Evolutionary conservation across 2,888 invertebrate species (phyloP), one percentile per base, ranked within the genome.

Genomic region (Megamerina dolium): DNA sequence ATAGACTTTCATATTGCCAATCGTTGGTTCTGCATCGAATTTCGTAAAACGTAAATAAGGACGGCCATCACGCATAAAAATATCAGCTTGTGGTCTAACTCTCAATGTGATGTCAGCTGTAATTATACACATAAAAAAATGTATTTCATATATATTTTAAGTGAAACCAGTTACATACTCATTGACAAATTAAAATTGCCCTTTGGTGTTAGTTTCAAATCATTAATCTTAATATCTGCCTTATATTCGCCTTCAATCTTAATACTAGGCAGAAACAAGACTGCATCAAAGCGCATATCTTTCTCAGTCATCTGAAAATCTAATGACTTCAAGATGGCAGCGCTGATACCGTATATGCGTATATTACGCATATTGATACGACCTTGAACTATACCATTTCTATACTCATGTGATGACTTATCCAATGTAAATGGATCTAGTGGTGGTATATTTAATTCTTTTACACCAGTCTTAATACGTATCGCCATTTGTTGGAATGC

Each of bases 1-100:
- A 57, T 74, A 74, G 18, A 81, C 68, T 45, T 74, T 75, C 77
- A 85, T 75, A 45, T 74, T 74, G 14, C 79, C 78, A 13, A 85
- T 72, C 57, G 81, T 80, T 4, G 84, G 83, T 26, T 75, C 72
- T 70, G 80, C 72, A 59, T 75, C 76, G 58, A 82, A 80, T 13
- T 77, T 76, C 18, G 75, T 73, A n/a, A 81, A 68, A 49, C 73
- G 72, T 52, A 82, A 52, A 60, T 75, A 79, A 5, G 75, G 75
- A 36, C 77, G 75, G 8, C 74, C 74, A 49, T 77, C 73, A 35
- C 70, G 74, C 51, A 73, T 73, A 54, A 78, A 75, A 4, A 79
- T 73, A 43, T 73, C 73, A n/a, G 80, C 81, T 36, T 74, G 73
- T 37, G 80, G 56, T 53, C 76, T 75, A 70, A 78, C 77, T 2